Percentiles rank a stretch among this genome's conserved stretches.
Evolutionary conservation across 2,797 vertebrate genomes (phyloP).

Genomic region (Pogonophryne albipinna): DNA sequence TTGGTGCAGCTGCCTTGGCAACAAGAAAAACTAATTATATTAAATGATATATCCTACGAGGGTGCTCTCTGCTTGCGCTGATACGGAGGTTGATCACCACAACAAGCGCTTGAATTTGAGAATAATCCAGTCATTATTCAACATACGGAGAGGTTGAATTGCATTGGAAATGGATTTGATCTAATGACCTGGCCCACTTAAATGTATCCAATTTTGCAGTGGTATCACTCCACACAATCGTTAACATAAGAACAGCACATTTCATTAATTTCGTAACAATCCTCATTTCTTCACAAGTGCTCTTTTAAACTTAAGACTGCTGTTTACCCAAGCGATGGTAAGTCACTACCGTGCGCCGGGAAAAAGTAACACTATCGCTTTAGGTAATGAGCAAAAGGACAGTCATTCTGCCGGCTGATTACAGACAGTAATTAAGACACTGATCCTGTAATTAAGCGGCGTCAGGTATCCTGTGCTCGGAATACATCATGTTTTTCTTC

Average conservation of each 20-base stretch:
- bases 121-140: neutral
- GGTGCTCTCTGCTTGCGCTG: conserved; percentile 25
- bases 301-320: conserved; percentile 43
- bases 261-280: too few species aligned
- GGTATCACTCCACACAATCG: neutral
- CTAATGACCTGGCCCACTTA: neutral
- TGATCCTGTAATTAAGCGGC: conserved; percentile 75
- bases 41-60: conserved; percentile 29
- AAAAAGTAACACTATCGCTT: conserved; percentile 55
- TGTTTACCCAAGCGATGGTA: conserved; percentile 53
- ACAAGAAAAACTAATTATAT: conserved; percentile 48
- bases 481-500: conserved; percentile 52
- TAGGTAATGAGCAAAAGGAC: conserved; percentile 70
- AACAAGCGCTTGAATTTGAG: neutral
- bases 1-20: conserved; percentile 41
- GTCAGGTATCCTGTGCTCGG: conserved; percentile 63
- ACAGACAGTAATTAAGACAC: conserved; percentile 78
- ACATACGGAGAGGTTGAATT: neutral
- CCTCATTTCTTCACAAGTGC: neutral
- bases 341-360: conserved; percentile 48
- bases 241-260: neutral
- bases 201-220: neutral
- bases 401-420: conserved; percentile 71
- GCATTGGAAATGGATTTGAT: neutral
- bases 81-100: conserved; percentile 32